These are phyloP conservation scores for Bathynomus jamesi DNA, from an alignment of 1,140 invertebrate genomes.

Conservation along the genomic window DNA sequence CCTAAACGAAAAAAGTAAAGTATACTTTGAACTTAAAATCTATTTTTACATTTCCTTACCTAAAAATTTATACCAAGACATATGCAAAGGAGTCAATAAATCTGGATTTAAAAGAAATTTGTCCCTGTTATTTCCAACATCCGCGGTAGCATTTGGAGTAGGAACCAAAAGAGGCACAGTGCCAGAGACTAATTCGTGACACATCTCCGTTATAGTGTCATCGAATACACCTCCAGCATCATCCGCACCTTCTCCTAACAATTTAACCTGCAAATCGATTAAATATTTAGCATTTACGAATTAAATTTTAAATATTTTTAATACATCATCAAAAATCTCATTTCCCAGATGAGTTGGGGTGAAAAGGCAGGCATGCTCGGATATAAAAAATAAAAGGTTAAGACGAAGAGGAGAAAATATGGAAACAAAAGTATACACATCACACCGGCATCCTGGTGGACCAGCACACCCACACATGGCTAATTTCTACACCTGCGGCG, in stretches of 20 bases:
- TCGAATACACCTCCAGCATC: conserved; percentile 63
- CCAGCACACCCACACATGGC: too few relatives aligned
- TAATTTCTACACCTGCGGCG: too few relatives aligned
- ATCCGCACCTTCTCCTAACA: conserved; percentile 59
- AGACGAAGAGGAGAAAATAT: too few relatives aligned
- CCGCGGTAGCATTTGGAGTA: conserved; percentile 52
- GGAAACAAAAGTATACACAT: too few relatives aligned
- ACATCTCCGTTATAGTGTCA: conserved; percentile 64
- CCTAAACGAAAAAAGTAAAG: not conserved
- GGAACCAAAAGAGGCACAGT: conserved; percentile 50
- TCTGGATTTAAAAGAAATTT: conserved; percentile 56
- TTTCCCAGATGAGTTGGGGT: too few relatives aligned
- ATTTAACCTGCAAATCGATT: conserved; percentile 46
- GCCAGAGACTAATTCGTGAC: conserved; percentile 50
- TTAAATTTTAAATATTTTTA: too few relatives aligned
- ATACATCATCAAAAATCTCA: too few relatives aligned
- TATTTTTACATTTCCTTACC: too few relatives aligned
- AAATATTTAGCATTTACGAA: too few relatives aligned
- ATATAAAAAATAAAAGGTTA: too few relatives aligned
- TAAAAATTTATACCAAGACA: conserved; percentile 54
- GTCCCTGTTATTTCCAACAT: conserved; percentile 56
- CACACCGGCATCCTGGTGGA: too few relatives aligned
- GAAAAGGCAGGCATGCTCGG: too few relatives aligned
- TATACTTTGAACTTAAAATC: not conserved
- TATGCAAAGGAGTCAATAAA: conserved; percentile 49